Base-by-base conservation (phyloP, 37 sponge, comb jelly and placozoan genomes). In the Haliclona indistincta region DNA sequence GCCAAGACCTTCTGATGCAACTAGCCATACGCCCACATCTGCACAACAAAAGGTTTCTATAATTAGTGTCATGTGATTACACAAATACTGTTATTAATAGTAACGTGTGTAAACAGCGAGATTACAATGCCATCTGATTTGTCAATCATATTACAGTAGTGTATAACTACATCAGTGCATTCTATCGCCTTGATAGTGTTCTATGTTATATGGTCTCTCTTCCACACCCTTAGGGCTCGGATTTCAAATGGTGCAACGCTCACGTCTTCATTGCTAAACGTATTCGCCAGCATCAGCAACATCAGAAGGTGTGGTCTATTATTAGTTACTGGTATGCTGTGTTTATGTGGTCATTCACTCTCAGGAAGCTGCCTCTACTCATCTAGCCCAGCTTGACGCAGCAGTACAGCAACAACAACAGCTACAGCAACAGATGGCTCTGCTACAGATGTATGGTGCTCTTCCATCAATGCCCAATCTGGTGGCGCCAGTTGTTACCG, bases 171-270 rank as follows among this genome's bases (percentile, higher is more conserved):
- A n/a, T n/a, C n/a, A n/a, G n/a, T n/a, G n/a, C n/a, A n/a, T n/a
- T n/a, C n/a, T n/a, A n/a, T n/a, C n/a, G n/a, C n/a, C n/a, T n/a
- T n/a, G n/a, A n/a, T n/a, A n/a, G n/a, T n/a, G n/a, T n/a, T n/a
- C n/a, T n/a, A n/a, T n/a, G n/a, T n/a, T n/a, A n/a, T n/a, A 2
- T 55, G 2, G 28, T 29, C 28, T 55, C 28, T 4, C 56, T 29
- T 55, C 5, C 2, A 29, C 56, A 29, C 28, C 5, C 4, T 55
- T 55, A 25, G 3, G 23, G 28, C 2, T 55, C 56, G 5, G 45
- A 19, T 4, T 40, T 85, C 74, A 87, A 87, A 76, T 87, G 88
- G 88, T 87, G 81, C 61, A 45, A 36, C 7, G 88, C 88, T 23
- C 88, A 87, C 54, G 64, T 87, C 30, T 20, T 45, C 45, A 76